Conservation (phyloP, 2,888 invertebrate genomes). For the Andrena flavipes region DNA sequence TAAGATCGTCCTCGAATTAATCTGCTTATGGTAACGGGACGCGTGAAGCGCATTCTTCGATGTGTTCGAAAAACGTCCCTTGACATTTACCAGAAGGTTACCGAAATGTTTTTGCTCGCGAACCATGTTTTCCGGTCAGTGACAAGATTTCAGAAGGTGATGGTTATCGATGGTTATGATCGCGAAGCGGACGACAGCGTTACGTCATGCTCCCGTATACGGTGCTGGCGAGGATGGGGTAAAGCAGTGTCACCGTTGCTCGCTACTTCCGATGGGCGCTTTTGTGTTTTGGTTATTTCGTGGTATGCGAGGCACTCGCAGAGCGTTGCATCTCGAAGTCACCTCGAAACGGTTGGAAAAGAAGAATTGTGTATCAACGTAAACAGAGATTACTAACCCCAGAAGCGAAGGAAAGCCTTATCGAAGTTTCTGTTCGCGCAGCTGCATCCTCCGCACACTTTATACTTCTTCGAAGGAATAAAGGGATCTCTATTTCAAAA, state of each 20-base stretch:
- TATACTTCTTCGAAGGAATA: conserved; percentile 4
- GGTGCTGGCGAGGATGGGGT: conserved; percentile 17
- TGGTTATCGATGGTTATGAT: conserved; percentile 19
- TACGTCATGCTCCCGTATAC: conserved; percentile 47
- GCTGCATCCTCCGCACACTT: conserved; percentile 9
- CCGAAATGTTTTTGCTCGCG: conserved; percentile 11
- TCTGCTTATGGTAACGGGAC: conserved; percentile 22
- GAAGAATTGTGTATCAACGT: neutral
- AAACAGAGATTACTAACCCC: conserved; percentile 20
- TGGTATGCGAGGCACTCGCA: neutral
- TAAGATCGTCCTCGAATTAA: conserved; percentile 23
- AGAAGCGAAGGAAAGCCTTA: conserved; percentile 16
- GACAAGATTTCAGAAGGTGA: conserved; percentile 12
- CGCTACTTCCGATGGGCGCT: conserved; percentile 3
- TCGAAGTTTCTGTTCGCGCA: conserved; percentile 23
- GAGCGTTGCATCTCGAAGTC: neutral
- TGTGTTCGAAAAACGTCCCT: neutral
- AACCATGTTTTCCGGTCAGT: conserved; percentile 12
- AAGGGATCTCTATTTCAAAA: conserved; percentile 1
- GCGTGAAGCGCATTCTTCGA: neutral
- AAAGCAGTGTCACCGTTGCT: conserved; percentile 11
- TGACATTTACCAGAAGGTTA: conserved; percentile 6
- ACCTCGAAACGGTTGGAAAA: neutral
- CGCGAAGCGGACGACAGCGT: conserved; percentile 16
- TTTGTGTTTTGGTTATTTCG: neutral